Evolutionary conservation across 2,888 invertebrate species (phyloP), one percentile per base, ranked within the genome.

Genomic region (Cryptocephalus primarius): DNA sequence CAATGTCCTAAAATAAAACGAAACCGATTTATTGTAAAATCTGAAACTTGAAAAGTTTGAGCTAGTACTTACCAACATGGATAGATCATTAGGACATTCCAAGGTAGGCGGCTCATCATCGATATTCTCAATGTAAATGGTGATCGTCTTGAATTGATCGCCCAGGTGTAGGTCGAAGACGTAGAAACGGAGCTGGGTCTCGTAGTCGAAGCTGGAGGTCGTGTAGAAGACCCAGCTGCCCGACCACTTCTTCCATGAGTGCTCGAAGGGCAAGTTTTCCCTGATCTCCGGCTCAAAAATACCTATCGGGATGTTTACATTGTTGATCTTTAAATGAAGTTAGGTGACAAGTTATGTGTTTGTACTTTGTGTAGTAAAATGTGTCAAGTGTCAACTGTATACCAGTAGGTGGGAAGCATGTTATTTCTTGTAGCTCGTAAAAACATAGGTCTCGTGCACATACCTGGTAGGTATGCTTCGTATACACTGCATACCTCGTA

Each of bases 61-160:
- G 22, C 22, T 22, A 6, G 22, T 22, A 42, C 42, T 45, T 39
- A 46, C 46, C 12, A 42, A 8, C 33, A 46, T 42, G 12, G 22
- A 14, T 11, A 42, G 12, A 36, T 42, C 32, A 9, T 42, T 33
- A 4, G 45, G 41, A 22, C 46, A 46, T 8, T 13, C 14, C 4
- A 46, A 31, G 22, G 8, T 8, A 38, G 46, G 46, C 33, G 46
- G 42, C 33, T 46, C 46, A 22, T 46, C 46, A 31, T 46, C 46
- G 10, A 42, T 40, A 14, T 46, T 46, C 14, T 46, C 38, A 11
- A 46, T 42, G 8, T 33, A 22, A 11, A 46, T 38, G 9, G 38
- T 46, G 8, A 46, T 13, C 12, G 42, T 42, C 22, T 42, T 42
- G 32, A 12, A 38, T 13, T 46, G 33, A 6, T 13, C 31, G 9